Evolutionary conservation across 2,888 invertebrate genomes (phyloP).

Genomic region (Acleris cristana): DNA sequence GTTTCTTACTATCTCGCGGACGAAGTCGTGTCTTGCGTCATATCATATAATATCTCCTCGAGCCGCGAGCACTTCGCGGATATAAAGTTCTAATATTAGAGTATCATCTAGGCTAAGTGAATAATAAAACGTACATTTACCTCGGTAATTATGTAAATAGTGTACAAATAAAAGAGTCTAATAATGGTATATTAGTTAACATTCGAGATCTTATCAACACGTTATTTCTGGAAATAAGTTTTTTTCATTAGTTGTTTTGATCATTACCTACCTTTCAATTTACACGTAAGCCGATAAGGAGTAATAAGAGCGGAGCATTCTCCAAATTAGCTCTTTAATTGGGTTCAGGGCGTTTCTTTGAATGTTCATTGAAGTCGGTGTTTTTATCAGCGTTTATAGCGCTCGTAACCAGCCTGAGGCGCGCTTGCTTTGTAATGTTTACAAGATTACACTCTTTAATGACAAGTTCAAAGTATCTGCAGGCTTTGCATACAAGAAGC

Average conservation of each 20-base stretch:
- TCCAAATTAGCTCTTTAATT: conserved; percentile 18
- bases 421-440: conserved; percentile 13
- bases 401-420: conserved; percentile 28
- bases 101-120: no score
- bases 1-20: conserved; percentile 20
- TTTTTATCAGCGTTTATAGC: conserved; percentile 20
- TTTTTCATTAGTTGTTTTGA: no score
- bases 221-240: conserved; percentile 6
- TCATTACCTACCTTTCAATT: conserved; percentile 4
- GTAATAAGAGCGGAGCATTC: conserved; percentile 10
- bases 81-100: no score
- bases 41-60: neutral
- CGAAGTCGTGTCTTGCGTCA: conserved; percentile 14
- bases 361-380: conserved; percentile 19
- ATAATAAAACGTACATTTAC: no score
- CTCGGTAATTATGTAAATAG: no score
- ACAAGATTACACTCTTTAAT: conserved; percentile 28
- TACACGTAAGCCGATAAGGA: neutral
- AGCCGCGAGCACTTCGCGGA: neutral
- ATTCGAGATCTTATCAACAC: conserved; percentile 2
- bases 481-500: conserved; percentile 7
- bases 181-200: neutral
- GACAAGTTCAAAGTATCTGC: conserved; percentile 27
- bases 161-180: no score
- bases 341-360: conserved; percentile 3